phyloP scores from a whole-genome alignment of 1,140 invertebrate species.

The Propsilocerus akamusi region DNA sequence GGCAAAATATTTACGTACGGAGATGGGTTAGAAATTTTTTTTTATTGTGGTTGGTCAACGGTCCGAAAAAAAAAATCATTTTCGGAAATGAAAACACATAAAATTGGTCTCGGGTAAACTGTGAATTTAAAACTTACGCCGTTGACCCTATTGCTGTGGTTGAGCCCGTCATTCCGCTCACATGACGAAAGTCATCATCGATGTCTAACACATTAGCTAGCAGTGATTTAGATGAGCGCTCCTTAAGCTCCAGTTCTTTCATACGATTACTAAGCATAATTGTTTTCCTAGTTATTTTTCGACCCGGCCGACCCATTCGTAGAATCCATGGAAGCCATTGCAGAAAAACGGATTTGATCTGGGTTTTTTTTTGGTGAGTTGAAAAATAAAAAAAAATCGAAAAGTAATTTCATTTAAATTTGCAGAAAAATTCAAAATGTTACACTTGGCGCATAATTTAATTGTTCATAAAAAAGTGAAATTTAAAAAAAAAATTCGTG shows the following conservation, averaged over 20 bases:
- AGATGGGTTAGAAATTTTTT: too few species aligned
- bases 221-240: conserved; percentile 80
- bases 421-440: background rate
- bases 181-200: conserved; percentile 78
- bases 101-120: too few species aligned
- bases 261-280: conserved; percentile 74
- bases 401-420: background rate
- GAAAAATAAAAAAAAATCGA: conserved; percentile 9
- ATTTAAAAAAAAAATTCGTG: background rate
- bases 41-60: background rate
- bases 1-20: background rate
- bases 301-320: conserved; percentile 82
- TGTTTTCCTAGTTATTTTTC: conserved; percentile 80
- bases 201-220: conserved; percentile 88
- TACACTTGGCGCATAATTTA: background rate
- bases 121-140: conserved; percentile 15
- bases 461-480: background rate
- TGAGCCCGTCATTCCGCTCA: conserved; percentile 24
- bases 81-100: too few species aligned
- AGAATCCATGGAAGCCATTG: conserved; percentile 94
- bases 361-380: conserved; percentile 9
- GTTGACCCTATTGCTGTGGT: conserved; percentile 30
- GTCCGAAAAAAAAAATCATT: too few species aligned
- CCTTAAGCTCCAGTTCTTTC: conserved; percentile 79
- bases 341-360: conserved; percentile 85